These are phyloP conservation scores for Mechanitis messenoides DNA, from an alignment of 2,888 invertebrate species.

Conservation along the genomic window DNA sequence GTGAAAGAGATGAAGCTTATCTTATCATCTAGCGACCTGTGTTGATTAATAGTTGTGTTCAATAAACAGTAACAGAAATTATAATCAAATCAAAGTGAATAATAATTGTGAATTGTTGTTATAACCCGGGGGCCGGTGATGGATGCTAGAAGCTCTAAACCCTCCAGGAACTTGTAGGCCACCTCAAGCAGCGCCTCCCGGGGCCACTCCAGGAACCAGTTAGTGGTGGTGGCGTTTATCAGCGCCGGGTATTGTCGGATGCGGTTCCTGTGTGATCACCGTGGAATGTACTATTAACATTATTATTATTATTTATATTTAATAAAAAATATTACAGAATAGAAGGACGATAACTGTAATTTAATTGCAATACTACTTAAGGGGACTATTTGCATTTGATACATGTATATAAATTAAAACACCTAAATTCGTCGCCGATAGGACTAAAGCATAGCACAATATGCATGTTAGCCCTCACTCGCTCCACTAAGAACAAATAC, in stretches of 20 bases:
- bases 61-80: too few species aligned
- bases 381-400: too few species aligned
- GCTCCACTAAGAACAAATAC: constrained; percentile 85
- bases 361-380: not conserved
- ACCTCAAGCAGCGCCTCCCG: constrained; percentile 92
- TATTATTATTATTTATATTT: not conserved
- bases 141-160: constrained; percentile 82
- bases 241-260: constrained; percentile 92
- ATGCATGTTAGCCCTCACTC: constrained; percentile 85
- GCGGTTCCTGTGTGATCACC: constrained; percentile 76
- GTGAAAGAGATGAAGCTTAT: too few species aligned
- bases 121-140: constrained; percentile 79
- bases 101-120: not conserved
- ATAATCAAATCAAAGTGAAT: too few species aligned
- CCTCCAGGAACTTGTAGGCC: constrained; percentile 86
- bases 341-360: too few species aligned
- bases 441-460: constrained; percentile 92
- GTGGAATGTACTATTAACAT: constrained; percentile 24
- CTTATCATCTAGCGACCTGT: not conserved
- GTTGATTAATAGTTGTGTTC: not conserved
- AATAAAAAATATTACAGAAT: too few species aligned
- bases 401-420: not conserved
- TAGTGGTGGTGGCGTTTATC: constrained; percentile 91
- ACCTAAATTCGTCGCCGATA: constrained; percentile 87
- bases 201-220: constrained; percentile 95